phyloP scores from a whole-genome alignment of 2,797 vertebrate species.

The Gadopsis marmoratus region DNA sequence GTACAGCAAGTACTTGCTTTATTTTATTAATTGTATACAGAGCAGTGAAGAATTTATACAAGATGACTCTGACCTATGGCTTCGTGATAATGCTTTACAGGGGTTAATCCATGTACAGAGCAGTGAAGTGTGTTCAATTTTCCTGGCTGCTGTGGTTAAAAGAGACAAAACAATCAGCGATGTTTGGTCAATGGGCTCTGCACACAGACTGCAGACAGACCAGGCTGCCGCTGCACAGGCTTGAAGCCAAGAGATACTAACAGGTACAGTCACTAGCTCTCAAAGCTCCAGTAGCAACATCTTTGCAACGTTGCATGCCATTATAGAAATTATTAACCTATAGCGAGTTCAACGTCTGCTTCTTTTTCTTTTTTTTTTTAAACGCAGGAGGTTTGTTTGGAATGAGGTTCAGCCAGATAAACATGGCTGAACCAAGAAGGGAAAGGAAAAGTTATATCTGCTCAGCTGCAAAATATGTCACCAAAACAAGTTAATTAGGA shows the following conservation, averaged over 20 bases:
- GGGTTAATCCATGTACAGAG: not conserved
- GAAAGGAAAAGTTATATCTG: slow-evolving; percentile 2
- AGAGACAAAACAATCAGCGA: slow-evolving; percentile 1
- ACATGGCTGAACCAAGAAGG: not conserved
- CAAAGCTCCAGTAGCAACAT: not conserved
- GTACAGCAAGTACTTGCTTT: not conserved
- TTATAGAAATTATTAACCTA: not conserved
- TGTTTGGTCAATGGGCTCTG: slow-evolving; percentile 5
- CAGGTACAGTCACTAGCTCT: not conserved
- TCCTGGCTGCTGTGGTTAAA: not conserved
- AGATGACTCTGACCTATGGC: not conserved
- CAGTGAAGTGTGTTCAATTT: not conserved
- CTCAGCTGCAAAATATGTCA: slow-evolving; percentile 13
- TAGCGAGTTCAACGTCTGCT: not conserved
- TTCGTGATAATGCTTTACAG: not conserved
- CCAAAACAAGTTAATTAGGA: slow-evolving; percentile 31
- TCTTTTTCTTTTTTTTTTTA: not conserved
- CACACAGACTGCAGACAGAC: slow-evolving; percentile 2
- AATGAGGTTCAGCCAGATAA: slow-evolving; percentile 3
- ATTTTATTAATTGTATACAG: not conserved
- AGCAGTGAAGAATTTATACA: not conserved
- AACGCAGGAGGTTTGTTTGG: not conserved
- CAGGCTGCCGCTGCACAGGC: not conserved
- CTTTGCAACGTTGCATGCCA: not conserved
- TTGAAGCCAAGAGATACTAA: slow-evolving; percentile 1